Conservation (phyloP, 2,797 vertebrate genomes). For the Nannoperca obscura region DNA sequence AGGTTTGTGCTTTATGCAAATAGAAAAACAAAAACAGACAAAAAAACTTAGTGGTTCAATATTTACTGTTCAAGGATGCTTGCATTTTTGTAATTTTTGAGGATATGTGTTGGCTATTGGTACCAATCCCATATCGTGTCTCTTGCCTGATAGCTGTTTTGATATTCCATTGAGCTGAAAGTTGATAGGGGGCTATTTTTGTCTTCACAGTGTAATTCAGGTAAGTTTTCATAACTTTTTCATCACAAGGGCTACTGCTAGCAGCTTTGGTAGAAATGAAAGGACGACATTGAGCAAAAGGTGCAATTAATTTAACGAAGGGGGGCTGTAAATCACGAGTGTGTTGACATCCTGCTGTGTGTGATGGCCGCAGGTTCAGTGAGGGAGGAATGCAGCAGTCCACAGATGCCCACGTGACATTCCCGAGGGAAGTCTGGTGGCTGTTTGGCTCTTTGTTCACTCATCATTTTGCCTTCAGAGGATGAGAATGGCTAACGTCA, state of each 20-base stretch:
- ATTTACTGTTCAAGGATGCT: slow-evolving; percentile 78
- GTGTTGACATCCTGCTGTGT: slow-evolving; percentile 52
- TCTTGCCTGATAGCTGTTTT: slow-evolving; percentile 76
- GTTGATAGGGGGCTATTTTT: slow-evolving; percentile 69
- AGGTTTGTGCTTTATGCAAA: slow-evolving; percentile 84
- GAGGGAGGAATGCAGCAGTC: slow-evolving; percentile 62
- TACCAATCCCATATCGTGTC: slow-evolving; percentile 79
- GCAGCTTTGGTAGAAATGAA: slow-evolving; percentile 72
- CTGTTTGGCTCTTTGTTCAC: slow-evolving; percentile 40
- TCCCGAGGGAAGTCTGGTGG: slow-evolving; percentile 43
- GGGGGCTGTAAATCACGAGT: slow-evolving; percentile 43
- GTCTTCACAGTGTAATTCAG: slow-evolving; percentile 85
- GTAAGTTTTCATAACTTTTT: slow-evolving; percentile 85
- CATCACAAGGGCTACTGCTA: slow-evolving; percentile 88
- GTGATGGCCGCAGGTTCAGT: slow-evolving; percentile 57
- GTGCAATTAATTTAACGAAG: slow-evolving; percentile 66
- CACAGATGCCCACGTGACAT: slow-evolving; percentile 52
- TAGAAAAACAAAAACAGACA: slow-evolving; percentile 74
- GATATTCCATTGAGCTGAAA: slow-evolving; percentile 73
- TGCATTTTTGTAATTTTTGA: slow-evolving; percentile 69
- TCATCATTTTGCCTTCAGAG: slow-evolving; percentile 44
- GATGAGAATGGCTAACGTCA: slow-evolving; percentile 37
- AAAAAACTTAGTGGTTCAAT: slow-evolving; percentile 77
- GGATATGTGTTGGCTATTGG: slow-evolving; percentile 70
- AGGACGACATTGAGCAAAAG: slow-evolving; percentile 69